Evolutionary conservation across 2,888 invertebrate species (phyloP), one percentile per base, ranked within the genome.

Genomic region (Ormia ochracea): DNA sequence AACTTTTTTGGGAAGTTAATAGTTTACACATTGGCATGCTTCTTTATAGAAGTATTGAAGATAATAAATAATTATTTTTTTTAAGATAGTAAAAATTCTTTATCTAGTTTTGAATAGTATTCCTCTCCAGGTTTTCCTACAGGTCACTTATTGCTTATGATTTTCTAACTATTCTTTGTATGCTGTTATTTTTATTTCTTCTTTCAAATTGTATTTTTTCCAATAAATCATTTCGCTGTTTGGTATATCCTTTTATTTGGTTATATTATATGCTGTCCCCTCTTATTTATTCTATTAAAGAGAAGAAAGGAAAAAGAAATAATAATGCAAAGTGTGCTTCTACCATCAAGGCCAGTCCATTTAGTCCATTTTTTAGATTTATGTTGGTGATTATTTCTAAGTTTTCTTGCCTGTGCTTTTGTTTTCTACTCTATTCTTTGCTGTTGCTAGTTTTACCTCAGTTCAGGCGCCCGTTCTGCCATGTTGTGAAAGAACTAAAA

Each of bases 341-440:
- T 31, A 66, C 59, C 69, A 70, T 75, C 69, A 68, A 66, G 72
- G 68, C 63, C 72, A 72, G 66, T 76, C 48, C n/a, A n/a, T n/a
- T 76, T 50, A 63, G 66, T 63, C 72, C 72, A 73, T 72, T 76
- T 84, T 83, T 83, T 83, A 85, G 85, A 85, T 84, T 85, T 85
- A 85, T 85, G 84, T 84, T 83, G 85, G 85, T 85, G 85, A 85
- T 85, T 85, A 85, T 84, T 84, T 85, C 84, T 85, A 85, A 85
- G 84, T 85, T 85, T 85, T 56, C 75, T 72, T 65, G 61, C 61
- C 54, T 43, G 52, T 68, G 79, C 59, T 63, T 63, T 63, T 36
- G 41, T 61, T 33, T 33, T 41, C 43, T 43, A 26, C 33, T 52
- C 36, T 63, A 63, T 52, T 63, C 23, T 14, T 52, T 52, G 41